phyloP scores from a whole-genome alignment of 1,140 invertebrate species.

The Coelopa frigida region DNA sequence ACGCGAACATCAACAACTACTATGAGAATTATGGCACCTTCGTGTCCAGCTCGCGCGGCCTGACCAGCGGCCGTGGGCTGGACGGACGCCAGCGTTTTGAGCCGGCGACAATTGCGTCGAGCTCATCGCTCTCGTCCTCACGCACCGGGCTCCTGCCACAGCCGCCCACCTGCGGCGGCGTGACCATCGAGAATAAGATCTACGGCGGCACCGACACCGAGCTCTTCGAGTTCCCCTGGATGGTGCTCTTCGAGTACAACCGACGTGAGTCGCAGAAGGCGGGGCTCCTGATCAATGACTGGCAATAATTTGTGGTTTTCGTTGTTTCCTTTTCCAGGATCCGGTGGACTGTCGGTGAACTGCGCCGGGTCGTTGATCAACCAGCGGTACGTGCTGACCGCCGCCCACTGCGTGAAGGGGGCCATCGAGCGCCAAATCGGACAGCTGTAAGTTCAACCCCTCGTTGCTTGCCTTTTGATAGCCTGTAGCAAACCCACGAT shows the following conservation, averaged over 20 bases:
- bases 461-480: no score
- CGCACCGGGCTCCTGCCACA: slow-evolving; percentile 24
- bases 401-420: slow-evolving; percentile 58
- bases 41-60: slow-evolving; percentile 23
- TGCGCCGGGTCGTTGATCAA: slow-evolving; percentile 54
- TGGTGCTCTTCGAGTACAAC: slow-evolving; percentile 53
- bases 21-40: slow-evolving; percentile 29
- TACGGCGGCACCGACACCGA: slow-evolving; percentile 40
- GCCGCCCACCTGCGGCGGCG: slow-evolving; percentile 32
- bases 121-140: neutral
- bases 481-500: no score
- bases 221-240: slow-evolving; percentile 56
- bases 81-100: slow-evolving; percentile 30
- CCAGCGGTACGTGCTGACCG: slow-evolving; percentile 58
- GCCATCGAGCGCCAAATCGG: slow-evolving; percentile 46
- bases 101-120: slow-evolving; percentile 30
- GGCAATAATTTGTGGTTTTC: neutral
- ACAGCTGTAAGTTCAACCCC: slow-evolving; percentile 51
- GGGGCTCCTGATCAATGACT: no score
- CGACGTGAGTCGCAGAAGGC: slow-evolving; percentile 19
- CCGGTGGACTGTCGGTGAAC: slow-evolving; percentile 25
- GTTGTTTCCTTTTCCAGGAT: slow-evolving; percentile 6
- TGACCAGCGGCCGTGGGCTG: slow-evolving; percentile 19
- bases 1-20: no score
- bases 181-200: slow-evolving; percentile 35